These are phyloP conservation scores for Odontamblyopus rebecca DNA, from an alignment of 2,797 vertebrate genomes.

Conservation along the genomic window DNA sequence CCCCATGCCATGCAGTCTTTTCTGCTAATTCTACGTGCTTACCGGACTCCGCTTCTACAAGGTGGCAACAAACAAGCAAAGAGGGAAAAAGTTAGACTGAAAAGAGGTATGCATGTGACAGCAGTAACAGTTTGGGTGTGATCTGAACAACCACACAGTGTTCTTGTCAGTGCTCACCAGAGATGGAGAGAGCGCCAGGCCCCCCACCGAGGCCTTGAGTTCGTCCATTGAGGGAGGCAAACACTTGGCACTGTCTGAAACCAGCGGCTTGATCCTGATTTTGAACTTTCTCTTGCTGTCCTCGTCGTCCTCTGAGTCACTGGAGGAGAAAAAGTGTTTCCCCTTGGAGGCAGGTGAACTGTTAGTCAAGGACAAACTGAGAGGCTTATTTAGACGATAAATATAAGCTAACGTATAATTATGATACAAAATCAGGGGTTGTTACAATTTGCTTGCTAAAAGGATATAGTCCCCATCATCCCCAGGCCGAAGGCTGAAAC, in stretches of 20 bases:
- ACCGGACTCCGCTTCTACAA: conserved; percentile 95
- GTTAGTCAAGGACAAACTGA: conserved; percentile 80
- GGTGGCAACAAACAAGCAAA: conserved; percentile 14
- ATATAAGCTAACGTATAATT: neutral
- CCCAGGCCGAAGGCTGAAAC: conserved; percentile 93
- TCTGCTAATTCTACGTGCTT: conserved; percentile 65
- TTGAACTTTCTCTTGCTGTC: conserved; percentile 94
- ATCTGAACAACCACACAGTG: conserved; percentile 6
- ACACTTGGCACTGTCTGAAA: conserved; percentile 84
- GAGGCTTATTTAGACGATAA: neutral
- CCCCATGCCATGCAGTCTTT: conserved; percentile 39
- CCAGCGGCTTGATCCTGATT: conserved; percentile 94
- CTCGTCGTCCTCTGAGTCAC: conserved; percentile 95
- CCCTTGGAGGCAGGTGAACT: conserved; percentile 86
- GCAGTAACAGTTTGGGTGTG: neutral
- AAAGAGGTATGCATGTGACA: conserved; percentile 2
- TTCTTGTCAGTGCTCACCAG: conserved; percentile 82
- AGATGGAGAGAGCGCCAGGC: conserved; percentile 92
- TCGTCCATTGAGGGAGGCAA: conserved; percentile 88
- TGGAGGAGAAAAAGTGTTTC: conserved; percentile 95
- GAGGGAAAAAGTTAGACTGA: conserved; percentile 11
- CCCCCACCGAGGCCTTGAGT: conserved; percentile 92
- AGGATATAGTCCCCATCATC: conserved; percentile 84
- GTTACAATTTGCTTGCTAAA: conserved; percentile 21
- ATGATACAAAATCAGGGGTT: neutral